Percentiles rank a stretch among this genome's conserved stretches.
Evolutionary conservation across 37 sponge, comb jelly and placozoan species (phyloP).

Genomic region (Chondrosia reniformis): DNA sequence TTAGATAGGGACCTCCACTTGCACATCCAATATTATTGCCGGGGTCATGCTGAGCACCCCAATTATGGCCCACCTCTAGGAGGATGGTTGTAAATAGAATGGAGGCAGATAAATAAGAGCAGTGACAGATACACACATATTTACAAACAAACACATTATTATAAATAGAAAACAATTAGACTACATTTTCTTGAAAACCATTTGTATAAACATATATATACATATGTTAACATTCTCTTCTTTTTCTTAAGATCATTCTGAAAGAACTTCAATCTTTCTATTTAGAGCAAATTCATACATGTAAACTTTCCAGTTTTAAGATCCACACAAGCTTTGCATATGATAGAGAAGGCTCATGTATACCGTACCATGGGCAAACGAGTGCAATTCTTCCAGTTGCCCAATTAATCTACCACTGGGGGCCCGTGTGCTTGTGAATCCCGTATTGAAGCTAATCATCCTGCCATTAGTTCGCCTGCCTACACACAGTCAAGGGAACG

Average conservation of each 20-base stretch:
- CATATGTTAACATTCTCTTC: no score
- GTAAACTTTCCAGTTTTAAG: no score
- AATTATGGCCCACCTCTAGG: constrained; percentile 50
- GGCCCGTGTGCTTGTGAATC: background rate
- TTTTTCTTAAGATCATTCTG: no score
- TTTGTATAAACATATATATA: no score
- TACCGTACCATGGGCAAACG: constrained; percentile 15
- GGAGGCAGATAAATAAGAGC: background rate
- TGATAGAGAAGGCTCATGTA: no score
- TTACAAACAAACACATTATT: no score
- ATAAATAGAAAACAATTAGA: no score
- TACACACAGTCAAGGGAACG: background rate
- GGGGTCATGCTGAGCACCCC: constrained; percentile 68
- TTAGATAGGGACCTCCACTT: constrained; percentile 47
- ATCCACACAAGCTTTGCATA: no score
- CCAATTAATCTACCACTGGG: background rate
- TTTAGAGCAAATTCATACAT: no score
- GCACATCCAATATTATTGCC: background rate
- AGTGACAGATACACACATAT: background rate
- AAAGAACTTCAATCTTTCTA: no score
- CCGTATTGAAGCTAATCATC: background rate
- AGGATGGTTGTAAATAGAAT: no score
- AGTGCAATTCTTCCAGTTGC: background rate
- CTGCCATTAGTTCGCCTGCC: background rate
- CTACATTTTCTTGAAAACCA: no score